Percentiles rank a stretch among this genome's conserved stretches.
phyloP scores from a whole-genome alignment of 2,113 vertebrate genomes.

The Gadus macrocephalus region DNA sequence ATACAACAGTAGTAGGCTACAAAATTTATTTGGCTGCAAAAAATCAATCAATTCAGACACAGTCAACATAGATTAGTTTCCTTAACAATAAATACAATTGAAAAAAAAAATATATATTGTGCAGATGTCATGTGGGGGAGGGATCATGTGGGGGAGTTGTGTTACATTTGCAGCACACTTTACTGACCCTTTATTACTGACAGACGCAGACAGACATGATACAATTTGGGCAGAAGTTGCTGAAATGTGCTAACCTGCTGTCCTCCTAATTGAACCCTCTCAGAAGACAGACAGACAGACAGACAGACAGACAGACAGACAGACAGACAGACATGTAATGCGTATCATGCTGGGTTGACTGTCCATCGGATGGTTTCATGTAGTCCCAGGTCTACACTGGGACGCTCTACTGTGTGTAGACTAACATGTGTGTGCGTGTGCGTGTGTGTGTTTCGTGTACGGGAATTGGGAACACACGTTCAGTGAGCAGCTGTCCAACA shows the following conservation, averaged over 20 bases:
- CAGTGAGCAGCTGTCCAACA: too few relatives aligned
- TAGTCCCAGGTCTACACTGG: background rate
- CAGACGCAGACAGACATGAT: constrained; percentile 53
- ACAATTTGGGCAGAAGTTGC: constrained; percentile 42
- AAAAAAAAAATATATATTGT: background rate
- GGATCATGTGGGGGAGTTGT: background rate
- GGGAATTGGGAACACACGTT: too few relatives aligned
- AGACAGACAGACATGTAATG: background rate
- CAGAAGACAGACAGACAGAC: constrained; percentile 5
- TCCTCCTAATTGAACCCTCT: constrained; percentile 53
- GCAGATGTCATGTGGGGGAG: background rate
- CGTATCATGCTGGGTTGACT: background rate
- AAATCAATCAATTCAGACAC: background rate
- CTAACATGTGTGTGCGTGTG: background rate
- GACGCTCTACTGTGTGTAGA: background rate
- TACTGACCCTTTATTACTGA: constrained; percentile 46
- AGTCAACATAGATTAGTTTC: background rate
- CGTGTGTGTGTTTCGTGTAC: background rate
- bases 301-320: background rate
- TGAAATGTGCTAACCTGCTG: constrained; percentile 61
- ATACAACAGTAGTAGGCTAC: background rate
- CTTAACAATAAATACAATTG: background rate
- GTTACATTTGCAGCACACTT: constrained; percentile 29
- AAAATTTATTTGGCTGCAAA: background rate
- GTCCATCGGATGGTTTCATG: background rate